Evolutionary conservation across 2,113 vertebrate species (phyloP).

Genomic region (Crotalus helleri): DNA sequence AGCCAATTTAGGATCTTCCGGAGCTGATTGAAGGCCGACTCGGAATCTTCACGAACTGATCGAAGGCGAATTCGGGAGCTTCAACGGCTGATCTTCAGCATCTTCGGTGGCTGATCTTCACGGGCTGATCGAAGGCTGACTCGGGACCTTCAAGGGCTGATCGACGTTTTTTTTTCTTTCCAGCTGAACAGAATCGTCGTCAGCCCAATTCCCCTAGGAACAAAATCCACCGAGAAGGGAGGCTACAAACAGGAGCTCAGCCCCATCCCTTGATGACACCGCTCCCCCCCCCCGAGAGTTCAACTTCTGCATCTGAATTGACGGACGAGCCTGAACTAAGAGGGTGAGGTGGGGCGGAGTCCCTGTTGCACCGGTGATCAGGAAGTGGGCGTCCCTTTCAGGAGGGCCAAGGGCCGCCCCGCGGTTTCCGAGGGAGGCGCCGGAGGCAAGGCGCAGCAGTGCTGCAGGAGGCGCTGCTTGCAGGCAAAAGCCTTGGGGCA

Average conservation of each 20-base stretch:
- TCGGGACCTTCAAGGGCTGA: background rate
- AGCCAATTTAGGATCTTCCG: background rate
- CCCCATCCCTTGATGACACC: background rate
- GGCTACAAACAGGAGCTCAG: background rate
- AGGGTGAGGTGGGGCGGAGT: background rate
- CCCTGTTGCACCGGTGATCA: background rate
- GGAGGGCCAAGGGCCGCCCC: background rate
- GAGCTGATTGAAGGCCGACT: background rate
- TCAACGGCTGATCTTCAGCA: background rate
- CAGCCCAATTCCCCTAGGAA: background rate
- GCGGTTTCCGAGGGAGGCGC: rapidly evolving
- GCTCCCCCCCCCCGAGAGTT: background rate
- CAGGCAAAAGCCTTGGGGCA: slow-evolving; percentile 68
- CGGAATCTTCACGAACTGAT: background rate
- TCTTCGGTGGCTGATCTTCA: no score
- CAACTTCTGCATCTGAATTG: background rate
- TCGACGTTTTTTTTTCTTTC: background rate
- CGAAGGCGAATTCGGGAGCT: background rate
- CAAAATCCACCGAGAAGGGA: background rate
- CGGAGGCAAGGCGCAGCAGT: slow-evolving; percentile 55
- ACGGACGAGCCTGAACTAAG: background rate
- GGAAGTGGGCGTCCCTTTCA: background rate
- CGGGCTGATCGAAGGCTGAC: background rate
- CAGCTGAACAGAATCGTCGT: background rate
- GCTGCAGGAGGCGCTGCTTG: slow-evolving; percentile 65